Evolutionary conservation across 1,140 invertebrate species (phyloP), one percentile per base, ranked within the genome.

Genomic region (Kradibia gibbosae): DNA sequence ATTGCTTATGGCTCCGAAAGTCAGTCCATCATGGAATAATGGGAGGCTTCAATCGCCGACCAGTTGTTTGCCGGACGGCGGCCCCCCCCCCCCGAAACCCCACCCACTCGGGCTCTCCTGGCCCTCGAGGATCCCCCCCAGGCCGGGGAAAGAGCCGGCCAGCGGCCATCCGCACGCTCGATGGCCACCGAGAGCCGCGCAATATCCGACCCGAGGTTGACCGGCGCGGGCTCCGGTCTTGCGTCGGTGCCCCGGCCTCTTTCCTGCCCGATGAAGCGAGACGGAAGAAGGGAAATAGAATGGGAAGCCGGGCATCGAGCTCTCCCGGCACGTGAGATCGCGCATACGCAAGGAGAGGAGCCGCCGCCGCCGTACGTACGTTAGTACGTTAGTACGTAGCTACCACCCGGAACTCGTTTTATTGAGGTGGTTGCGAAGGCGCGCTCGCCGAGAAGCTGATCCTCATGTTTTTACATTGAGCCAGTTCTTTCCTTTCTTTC

Each of bases 401-500:
- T 1, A n/a, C 22, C 5, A 48, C 36, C 77, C 78, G 75, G 77
- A 80, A 85, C 83, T 89, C 88, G 86, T 90, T 91, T 91, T 89
- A 91, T 91, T 86, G 90, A 89, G 88, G 86, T 85, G 84, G 86
- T 88, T 86, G 87, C 83, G 17, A 31, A 55, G 28, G 34, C 36
- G 10, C 45, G 48, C 28, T 13, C 45, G 22, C 10, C 84, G 42
- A 87, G 86, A 86, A 87, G 84, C 82, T 82, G 88, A 88, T 90
- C 86, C 90, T 91, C 90, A 91, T 91, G 90, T 91, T 91, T 91
- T 91, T 91, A 91, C 90, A 91, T 91, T 88, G 88, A 90, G 88
- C 90, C 90, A 91, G 91, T 91, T 91, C 91, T 90, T 90, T 89
- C 88, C 90, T 91, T 86, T 88, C 88, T 89, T 88, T 88, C 86